Percentiles rank a stretch among this genome's conserved stretches.
These are phyloP conservation scores for Anastrepha obliqua DNA, from an alignment of 1,140 invertebrate species.

Conservation along the genomic window DNA sequence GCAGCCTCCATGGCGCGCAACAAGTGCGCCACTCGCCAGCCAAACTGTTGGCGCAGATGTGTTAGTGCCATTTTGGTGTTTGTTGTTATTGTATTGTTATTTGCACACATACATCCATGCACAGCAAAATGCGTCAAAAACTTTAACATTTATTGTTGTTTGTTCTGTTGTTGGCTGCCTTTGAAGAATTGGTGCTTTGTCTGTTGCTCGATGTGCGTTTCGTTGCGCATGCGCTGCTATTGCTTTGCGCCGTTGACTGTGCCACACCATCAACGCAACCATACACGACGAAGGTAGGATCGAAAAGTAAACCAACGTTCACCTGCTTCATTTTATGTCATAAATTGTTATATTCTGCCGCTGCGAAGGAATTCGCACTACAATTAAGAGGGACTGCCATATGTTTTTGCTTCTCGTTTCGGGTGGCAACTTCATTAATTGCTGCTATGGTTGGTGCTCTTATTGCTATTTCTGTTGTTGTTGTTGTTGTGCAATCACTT, in stretches of 20 bases:
- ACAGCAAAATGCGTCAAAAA: background rate
- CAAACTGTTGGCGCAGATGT: background rate
- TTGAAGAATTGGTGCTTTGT: background rate
- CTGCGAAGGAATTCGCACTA: conserved; percentile 21
- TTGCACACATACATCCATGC: background rate
- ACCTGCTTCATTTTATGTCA: conserved; percentile 47
- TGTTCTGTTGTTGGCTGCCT: background rate
- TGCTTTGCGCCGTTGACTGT: background rate
- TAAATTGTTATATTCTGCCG: conserved; percentile 8
- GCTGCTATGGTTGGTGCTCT: background rate
- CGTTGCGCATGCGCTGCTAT: background rate
- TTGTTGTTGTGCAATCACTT: conserved; percentile 50
- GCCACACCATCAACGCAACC: background rate
- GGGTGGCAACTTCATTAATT: conserved; percentile 49
- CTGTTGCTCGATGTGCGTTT: background rate
- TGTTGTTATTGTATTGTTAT: background rate
- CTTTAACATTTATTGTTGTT: conserved; percentile 16
- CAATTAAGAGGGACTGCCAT: conserved; percentile 29
- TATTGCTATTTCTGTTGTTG: background rate
- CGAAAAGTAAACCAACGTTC: background rate
- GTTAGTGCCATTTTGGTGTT: background rate
- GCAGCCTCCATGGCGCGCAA: background rate
- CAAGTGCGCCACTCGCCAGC: conserved; percentile 1
- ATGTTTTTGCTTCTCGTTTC: conserved; percentile 15
- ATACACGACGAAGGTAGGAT: background rate